Percentiles rank a stretch among this genome's conserved stretches.
Conservation (phyloP, 2,797 vertebrate genomes). For the Lagodon rhomboides region DNA sequence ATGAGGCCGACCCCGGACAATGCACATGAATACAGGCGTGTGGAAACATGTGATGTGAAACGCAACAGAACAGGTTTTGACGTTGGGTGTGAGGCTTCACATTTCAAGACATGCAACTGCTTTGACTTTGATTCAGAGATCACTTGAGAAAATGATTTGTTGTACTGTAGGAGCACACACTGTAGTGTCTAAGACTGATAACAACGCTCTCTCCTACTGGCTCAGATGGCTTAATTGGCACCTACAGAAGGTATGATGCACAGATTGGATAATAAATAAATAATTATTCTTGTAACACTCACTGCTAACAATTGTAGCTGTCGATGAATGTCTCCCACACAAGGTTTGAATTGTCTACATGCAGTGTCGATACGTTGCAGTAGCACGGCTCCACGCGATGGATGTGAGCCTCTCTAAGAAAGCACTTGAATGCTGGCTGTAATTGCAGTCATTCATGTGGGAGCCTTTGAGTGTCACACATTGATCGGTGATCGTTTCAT, state of each 20-base stretch:
- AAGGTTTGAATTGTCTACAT: background rate
- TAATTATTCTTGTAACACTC: background rate
- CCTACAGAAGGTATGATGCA: background rate
- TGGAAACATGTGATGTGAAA: too few relatives aligned
- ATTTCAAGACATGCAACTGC: background rate
- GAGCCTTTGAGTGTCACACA: background rate
- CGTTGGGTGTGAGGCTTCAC: background rate
- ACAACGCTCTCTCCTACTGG: background rate
- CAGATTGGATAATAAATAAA: background rate
- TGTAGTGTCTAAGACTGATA: background rate
- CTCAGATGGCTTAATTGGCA: background rate
- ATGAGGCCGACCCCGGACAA: too few relatives aligned
- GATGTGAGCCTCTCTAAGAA: background rate
- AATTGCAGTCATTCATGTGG: conserved; percentile 10
- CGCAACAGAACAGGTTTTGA: too few relatives aligned
- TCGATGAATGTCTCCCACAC: background rate
- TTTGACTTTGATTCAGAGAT: background rate
- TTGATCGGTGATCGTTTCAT: background rate
- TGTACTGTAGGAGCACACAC: background rate
- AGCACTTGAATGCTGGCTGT: background rate
- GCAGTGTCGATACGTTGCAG: background rate
- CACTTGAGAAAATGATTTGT: background rate
- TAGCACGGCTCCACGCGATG: background rate
- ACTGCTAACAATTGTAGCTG: background rate
- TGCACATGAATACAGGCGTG: too few relatives aligned